Evolutionary conservation across 2,888 invertebrate species (phyloP).

Genomic region (Homarus gammarus): DNA sequence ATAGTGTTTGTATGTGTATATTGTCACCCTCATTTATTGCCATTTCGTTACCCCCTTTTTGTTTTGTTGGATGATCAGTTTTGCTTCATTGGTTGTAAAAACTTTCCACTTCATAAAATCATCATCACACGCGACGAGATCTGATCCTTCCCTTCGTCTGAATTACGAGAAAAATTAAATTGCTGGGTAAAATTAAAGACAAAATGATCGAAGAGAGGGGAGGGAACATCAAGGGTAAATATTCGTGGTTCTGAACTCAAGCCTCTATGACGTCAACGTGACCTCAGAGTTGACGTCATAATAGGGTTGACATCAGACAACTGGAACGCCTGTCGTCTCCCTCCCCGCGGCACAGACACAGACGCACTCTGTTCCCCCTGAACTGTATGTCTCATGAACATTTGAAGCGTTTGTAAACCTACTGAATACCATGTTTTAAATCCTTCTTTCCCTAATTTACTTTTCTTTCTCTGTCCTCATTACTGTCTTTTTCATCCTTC

Average conservation of each 20-base stretch:
- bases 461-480: neutral
- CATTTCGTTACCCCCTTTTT: neutral
- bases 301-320: neutral
- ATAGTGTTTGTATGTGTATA: no score
- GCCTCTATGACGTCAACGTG: no score
- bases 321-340: neutral
- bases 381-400: neutral
- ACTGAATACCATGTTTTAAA: neutral
- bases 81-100: slow-evolving; percentile 25
- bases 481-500: neutral
- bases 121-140: slow-evolving; percentile 4
- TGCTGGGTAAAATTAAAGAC: neutral
- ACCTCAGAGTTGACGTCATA: no score
- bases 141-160: neutral
- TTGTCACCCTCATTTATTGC: neutral
- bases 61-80: neutral
- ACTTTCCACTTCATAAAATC: slow-evolving; percentile 1
- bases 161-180: slow-evolving; percentile 2
- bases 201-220: neutral
- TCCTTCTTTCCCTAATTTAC: neutral
- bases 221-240: no score
- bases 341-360: neutral
- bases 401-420: neutral
- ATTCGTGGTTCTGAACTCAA: no score
- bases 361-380: neutral